Evolutionary conservation across 1,140 invertebrate species (phyloP).

Genomic region (Phthorimaea operculella): DNA sequence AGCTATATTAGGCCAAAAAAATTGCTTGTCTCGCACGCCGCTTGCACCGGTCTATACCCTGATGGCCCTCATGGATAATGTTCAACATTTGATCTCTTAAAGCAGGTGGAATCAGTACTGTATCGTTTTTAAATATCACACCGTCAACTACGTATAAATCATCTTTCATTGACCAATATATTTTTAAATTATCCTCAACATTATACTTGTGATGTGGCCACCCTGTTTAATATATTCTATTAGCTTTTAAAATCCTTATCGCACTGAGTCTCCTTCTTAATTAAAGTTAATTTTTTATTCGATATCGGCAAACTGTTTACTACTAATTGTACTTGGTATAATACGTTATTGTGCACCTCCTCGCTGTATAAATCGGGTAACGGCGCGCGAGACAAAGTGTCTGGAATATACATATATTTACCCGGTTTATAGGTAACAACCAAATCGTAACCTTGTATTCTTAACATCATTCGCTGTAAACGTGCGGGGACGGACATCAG

Average conservation of each 20-base stretch:
- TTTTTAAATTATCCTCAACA: background rate
- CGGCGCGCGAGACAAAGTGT: conserved; percentile 40
- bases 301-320: conserved; percentile 15
- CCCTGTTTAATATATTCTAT: conserved; percentile 1
- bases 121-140: conserved; percentile 7
- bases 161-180: conserved; percentile 8
- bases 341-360: conserved; percentile 8
- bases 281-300: conserved; percentile 8
- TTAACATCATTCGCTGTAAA: conserved; percentile 24
- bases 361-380: conserved; percentile 12
- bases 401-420: conserved; percentile 44
- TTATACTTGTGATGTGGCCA: conserved; percentile 8
- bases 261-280: conserved; percentile 6
- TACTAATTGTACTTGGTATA: conserved; percentile 17
- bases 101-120: conserved; percentile 2
- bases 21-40: conserved; percentile 26
- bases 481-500: conserved; percentile 37
- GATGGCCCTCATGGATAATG: conserved; percentile 30
- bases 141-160: conserved; percentile 7
- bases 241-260: conserved; percentile 4
- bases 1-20: conserved; percentile 35
- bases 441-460: conserved; percentile 9
- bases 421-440: conserved; percentile 18
- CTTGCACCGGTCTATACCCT: conserved; percentile 33
- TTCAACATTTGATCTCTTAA: conserved; percentile 21